phyloP scores from a whole-genome alignment of 2,113 vertebrate species.

The Hoplias malabaricus region DNA sequence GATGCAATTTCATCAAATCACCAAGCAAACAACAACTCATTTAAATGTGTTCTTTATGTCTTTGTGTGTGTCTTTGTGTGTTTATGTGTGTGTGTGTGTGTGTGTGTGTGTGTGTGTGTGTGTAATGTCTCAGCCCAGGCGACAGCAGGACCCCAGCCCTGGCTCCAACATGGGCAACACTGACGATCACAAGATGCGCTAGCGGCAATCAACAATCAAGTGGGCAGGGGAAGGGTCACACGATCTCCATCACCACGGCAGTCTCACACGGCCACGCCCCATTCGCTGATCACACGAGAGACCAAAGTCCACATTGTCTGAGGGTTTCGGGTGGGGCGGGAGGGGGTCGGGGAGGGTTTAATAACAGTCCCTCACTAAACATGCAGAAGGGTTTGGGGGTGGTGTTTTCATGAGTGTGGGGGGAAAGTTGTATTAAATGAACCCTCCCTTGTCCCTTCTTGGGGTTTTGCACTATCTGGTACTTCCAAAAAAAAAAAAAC shows the following conservation, averaged over 20 bases:
- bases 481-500: conserved; percentile 59
- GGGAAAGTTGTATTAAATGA: conserved; percentile 34
- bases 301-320: conserved; percentile 56
- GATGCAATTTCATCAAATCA: conserved; percentile 2
- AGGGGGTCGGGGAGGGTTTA: conserved; percentile 1
- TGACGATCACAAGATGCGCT: conserved; percentile 95
- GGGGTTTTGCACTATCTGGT: conserved; percentile 91
- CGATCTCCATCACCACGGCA: conserved; percentile 40
- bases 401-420: neutral
- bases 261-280: conserved; percentile 39
- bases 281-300: conserved; percentile 51
- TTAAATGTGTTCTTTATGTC: conserved; percentile 27
- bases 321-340: conserved; percentile 24
- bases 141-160: conserved; percentile 96
- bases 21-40: neutral
- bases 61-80: conserved; percentile 30
- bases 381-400: conserved; percentile 60
- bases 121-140: conserved; percentile 89
- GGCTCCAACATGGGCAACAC: conserved; percentile 90
- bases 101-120: conserved; percentile 35
- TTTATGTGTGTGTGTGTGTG: conserved; percentile 19
- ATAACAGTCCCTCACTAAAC: conserved; percentile 53
- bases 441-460: conserved; percentile 70
- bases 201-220: conserved; percentile 58
- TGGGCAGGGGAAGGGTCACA: conserved; percentile 46